phyloP scores from a whole-genome alignment of 2,888 invertebrate species.

The Drosophila rellima region DNA sequence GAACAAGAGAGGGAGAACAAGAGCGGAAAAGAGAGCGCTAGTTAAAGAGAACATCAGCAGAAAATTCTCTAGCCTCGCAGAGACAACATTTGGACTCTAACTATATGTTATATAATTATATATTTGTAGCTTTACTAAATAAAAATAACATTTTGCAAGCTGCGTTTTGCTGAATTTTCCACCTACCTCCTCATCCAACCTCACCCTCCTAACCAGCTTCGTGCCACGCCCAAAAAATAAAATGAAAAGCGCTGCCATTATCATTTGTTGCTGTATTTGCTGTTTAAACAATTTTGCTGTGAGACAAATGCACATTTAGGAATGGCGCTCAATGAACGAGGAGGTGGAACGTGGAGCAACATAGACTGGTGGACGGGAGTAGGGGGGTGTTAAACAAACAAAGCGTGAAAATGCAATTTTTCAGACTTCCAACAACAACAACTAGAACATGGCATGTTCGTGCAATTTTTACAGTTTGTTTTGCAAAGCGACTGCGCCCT shows the following conservation, averaged over 20 bases:
- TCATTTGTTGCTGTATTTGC: slow-evolving; percentile 30
- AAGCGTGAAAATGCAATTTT: slow-evolving; percentile 84
- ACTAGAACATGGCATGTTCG: slow-evolving; percentile 68
- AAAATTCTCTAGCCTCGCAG: slow-evolving; percentile 2
- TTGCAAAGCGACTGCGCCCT: slow-evolving; percentile 66
- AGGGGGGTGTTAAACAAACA: slow-evolving; percentile 49
- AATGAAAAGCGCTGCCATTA: slow-evolving; percentile 45
- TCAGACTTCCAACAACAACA: slow-evolving; percentile 25
- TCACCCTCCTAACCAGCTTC: background rate
- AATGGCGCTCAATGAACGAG: slow-evolving; percentile 36
- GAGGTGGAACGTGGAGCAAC: background rate
- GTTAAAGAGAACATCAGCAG: background rate
- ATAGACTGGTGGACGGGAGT: background rate
- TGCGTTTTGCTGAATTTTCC: slow-evolving; percentile 36
- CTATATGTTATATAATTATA: slow-evolving; percentile 46
- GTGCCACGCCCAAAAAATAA: slow-evolving; percentile 59
- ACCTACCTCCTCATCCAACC: background rate
- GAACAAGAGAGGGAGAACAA: slow-evolving; percentile 2
- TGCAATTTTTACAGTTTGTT: slow-evolving; percentile 80
- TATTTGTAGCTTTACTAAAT: slow-evolving; percentile 21
- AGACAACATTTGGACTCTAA: slow-evolving; percentile 49
- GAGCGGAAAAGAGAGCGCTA: background rate
- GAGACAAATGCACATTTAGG: slow-evolving; percentile 60
- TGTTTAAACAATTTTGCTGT: slow-evolving; percentile 56
- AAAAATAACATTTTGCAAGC: slow-evolving; percentile 31